Conservation (phyloP, 2,113 vertebrate genomes). For the Gymnobelideus leadbeateri region DNA sequence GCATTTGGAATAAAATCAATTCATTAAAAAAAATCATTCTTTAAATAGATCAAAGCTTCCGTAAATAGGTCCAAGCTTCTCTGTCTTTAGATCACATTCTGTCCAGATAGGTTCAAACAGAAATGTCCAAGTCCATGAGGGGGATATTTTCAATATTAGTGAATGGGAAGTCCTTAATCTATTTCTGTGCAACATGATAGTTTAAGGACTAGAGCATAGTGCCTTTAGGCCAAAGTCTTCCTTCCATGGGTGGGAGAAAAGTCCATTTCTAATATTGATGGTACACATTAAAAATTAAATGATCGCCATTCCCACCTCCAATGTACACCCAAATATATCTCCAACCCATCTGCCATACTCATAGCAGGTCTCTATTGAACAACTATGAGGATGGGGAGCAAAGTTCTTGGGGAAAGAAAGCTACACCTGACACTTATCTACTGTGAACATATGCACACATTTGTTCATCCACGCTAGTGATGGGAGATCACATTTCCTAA, state of each 20-base stretch:
- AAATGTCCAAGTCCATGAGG: slow-evolving; percentile 53
- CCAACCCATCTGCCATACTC: not conserved
- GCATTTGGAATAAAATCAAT: slow-evolving; percentile 59
- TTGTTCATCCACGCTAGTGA: not conserved
- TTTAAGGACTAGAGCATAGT: slow-evolving; percentile 3
- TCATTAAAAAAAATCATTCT: slow-evolving; percentile 64
- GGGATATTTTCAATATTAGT: slow-evolving; percentile 52
- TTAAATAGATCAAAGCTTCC: slow-evolving; percentile 52
- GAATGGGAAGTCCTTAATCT: slow-evolving; percentile 36
- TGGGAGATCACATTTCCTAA: not conserved
- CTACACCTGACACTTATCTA: not conserved
- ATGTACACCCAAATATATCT: not conserved
- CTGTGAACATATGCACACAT: not conserved
- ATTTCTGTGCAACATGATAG: slow-evolving; percentile 39
- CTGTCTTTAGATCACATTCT: slow-evolving; percentile 52
- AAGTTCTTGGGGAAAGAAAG: not conserved
- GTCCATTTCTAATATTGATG: slow-evolving; percentile 29
- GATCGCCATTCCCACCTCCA: not conserved
- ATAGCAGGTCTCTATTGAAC: not conserved
- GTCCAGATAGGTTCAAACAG: slow-evolving; percentile 55
- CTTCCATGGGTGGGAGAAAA: slow-evolving; percentile 16
- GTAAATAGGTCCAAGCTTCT: slow-evolving; percentile 40
- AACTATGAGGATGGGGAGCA: not conserved
- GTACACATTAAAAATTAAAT: slow-evolving; percentile 54
- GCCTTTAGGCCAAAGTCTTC: not conserved